These are phyloP conservation scores for Myotis daubentonii DNA, from an alignment of 2,797 vertebrate species.

Conservation along the genomic window DNA sequence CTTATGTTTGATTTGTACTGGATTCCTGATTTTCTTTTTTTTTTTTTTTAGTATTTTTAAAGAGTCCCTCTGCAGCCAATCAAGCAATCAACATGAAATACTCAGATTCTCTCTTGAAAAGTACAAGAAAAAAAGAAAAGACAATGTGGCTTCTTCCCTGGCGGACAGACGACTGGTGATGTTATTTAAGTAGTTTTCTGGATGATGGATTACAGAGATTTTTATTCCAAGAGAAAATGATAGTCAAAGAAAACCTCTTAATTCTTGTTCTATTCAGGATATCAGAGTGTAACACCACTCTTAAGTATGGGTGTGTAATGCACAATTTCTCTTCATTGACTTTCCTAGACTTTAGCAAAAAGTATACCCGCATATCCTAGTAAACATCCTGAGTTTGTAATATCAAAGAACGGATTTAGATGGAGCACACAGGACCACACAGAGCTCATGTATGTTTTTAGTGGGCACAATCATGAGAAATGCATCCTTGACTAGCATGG, in stretches of 20 bases:
- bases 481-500: neutral
- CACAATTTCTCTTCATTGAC: constrained; percentile 52
- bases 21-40: constrained; percentile 87
- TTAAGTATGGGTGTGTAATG: constrained; percentile 74
- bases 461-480: constrained; percentile 19
- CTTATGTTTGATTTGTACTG: constrained; percentile 88
- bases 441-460: constrained; percentile 35
- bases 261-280: constrained; percentile 62
- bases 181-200: constrained; percentile 85
- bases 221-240: constrained; percentile 86
- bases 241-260: constrained; percentile 80
- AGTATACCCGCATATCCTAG: constrained; percentile 40
- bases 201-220: constrained; percentile 85
- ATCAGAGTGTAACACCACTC: constrained; percentile 66
- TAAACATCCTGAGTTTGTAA: constrained; percentile 44
- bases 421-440: constrained; percentile 49
- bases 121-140: constrained; percentile 85
- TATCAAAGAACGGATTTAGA: constrained; percentile 29
- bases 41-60: constrained; percentile 87
- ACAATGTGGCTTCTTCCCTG: constrained; percentile 81
- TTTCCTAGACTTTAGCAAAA: constrained; percentile 66
- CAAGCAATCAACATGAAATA: constrained; percentile 91
- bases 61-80: constrained; percentile 91
- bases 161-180: constrained; percentile 82
- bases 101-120: constrained; percentile 87